Conservation (phyloP, 2,888 invertebrate species). For the Reticulitermes lucifugus region DNA sequence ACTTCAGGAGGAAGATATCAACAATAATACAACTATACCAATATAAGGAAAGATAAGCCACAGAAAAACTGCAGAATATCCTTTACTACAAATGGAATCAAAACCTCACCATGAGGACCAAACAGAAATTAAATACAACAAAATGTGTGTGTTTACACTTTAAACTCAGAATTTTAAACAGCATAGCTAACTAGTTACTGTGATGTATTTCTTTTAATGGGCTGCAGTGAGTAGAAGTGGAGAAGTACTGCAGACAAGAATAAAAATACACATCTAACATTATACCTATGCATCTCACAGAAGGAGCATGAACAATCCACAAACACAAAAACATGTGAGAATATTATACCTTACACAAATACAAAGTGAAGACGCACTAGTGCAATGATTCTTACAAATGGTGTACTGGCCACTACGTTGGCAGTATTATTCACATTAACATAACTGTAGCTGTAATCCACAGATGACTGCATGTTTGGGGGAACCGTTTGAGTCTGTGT, state of each 20-base stretch:
- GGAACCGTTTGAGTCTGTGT: background rate
- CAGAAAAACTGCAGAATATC: background rate
- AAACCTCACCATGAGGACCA: background rate
- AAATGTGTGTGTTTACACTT: background rate
- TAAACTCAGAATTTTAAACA: background rate
- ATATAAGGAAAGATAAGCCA: background rate
- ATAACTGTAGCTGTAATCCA: background rate
- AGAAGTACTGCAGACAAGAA: background rate
- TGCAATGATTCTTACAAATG: background rate
- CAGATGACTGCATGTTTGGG: background rate
- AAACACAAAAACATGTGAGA: slow-evolving; percentile 6
- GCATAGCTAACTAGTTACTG: background rate
- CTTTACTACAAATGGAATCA: background rate
- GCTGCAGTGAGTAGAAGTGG: background rate
- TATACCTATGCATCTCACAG: background rate
- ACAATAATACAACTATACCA: background rate
- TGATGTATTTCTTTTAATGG: background rate
- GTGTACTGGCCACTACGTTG: background rate
- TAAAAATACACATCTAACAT: background rate
- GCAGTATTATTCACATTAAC: background rate
- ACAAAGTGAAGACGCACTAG: background rate
- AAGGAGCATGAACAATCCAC: slow-evolving; percentile 4
- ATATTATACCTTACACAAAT: background rate
- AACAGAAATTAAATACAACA: background rate
- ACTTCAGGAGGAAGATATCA: background rate